Evolutionary conservation across 92 coral and sea anemone genomes (phyloP).

Genomic region (Palythoa grandis): DNA sequence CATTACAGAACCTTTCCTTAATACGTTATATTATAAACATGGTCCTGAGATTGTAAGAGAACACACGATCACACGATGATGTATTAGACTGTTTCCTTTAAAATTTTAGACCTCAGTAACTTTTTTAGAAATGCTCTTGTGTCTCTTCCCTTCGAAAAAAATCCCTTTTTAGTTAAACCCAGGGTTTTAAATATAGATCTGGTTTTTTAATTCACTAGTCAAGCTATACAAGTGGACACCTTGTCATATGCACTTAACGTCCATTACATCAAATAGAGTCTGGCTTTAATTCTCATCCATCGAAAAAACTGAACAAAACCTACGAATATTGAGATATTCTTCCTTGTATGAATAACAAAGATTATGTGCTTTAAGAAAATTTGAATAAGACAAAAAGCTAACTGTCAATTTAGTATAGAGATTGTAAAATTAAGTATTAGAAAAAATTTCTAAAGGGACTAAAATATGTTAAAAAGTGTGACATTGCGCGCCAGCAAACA

Average conservation of each 20-base stretch:
- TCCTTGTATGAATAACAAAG: background rate
- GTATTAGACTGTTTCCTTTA: background rate
- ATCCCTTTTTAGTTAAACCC: background rate
- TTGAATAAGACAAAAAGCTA: background rate
- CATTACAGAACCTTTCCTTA: no score
- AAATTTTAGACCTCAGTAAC: background rate
- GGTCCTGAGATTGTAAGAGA: no score
- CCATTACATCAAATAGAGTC: background rate
- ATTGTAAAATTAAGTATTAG: slow-evolving; percentile 1
- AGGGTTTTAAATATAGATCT: background rate
- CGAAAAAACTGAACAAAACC: background rate
- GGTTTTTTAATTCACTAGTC: background rate
- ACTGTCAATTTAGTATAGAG: slow-evolving; percentile 9
- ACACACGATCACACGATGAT: no score
- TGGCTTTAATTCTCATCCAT: background rate
- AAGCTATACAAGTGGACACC: slow-evolving; percentile 22
- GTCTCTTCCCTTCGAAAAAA: background rate
- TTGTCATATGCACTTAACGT: background rate
- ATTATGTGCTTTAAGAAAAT: background rate
- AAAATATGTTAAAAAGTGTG: background rate
- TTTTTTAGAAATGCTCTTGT: background rate
- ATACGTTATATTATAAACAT: no score
- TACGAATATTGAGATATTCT: background rate
- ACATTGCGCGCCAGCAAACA: background rate
- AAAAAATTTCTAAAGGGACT: background rate